phyloP scores from a whole-genome alignment of 2,797 vertebrate genomes.

The Anguilla megastoma region DNA sequence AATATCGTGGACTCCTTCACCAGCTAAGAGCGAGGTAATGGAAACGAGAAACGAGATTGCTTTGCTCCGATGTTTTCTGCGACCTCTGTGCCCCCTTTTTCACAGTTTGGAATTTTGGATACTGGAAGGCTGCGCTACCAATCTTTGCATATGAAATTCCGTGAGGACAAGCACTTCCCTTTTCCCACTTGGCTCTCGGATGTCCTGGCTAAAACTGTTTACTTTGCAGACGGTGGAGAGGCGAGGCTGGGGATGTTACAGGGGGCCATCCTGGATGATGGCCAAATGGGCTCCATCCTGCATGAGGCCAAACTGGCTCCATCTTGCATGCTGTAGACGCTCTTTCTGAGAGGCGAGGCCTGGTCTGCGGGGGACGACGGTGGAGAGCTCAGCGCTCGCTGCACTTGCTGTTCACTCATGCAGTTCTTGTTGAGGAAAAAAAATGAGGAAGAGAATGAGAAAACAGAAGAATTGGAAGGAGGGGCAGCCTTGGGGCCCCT shows the following conservation, averaged over 20 bases:
- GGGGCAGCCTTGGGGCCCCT: neutral
- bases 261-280: neutral
- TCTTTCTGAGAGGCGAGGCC: neutral
- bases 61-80: slow-evolving; percentile 42
- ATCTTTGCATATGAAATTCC: neutral
- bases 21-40: slow-evolving; percentile 25
- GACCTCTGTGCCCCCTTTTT: slow-evolving; percentile 1
- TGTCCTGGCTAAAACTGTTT: neutral
- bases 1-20: slow-evolving; percentile 40
- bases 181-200: neutral
- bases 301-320: neutral
- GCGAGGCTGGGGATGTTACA: neutral
- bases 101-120: neutral
- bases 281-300: neutral
- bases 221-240: neutral
- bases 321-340: neutral
- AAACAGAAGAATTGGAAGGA: neutral
- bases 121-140: neutral
- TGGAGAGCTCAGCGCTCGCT: neutral
- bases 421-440: neutral
- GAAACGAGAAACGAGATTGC: slow-evolving; percentile 53
- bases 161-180: neutral
- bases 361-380: neutral
- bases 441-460: neutral
- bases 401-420: slow-evolving; percentile 12